These are phyloP conservation scores for Trichonephila clavipes DNA, from an alignment of 1,140 invertebrate species.

Conservation along the genomic window DNA sequence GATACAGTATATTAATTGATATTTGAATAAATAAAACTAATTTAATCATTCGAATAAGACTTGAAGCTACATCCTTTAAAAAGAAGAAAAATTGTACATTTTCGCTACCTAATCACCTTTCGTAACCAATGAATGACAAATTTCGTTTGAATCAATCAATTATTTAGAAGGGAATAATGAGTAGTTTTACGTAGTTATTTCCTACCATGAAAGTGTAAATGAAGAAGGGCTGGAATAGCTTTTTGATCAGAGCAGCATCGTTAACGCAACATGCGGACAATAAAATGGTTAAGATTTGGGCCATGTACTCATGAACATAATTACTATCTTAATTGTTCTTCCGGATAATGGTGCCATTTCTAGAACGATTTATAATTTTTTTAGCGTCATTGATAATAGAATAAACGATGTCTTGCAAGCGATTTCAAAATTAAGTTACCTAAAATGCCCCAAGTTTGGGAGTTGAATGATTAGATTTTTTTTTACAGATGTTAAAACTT, in stretches of 20 bases:
- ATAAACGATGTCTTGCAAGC: not conserved
- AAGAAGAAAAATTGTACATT: not conserved
- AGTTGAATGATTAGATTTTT: no score
- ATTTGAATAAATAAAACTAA: no score
- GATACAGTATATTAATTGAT: no score
- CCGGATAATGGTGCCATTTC: not conserved
- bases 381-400: not conserved
- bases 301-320: not conserved
- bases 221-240: not conserved
- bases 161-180: not conserved
- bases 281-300: slow-evolving; percentile 2
- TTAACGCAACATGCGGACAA: not conserved
- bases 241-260: not conserved
- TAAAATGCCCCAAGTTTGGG: no score
- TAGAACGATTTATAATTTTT: not conserved
- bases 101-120: not conserved
- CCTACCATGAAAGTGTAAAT: not conserved
- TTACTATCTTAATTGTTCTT: not conserved
- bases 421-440: no score
- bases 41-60: no score
- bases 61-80: not conserved
- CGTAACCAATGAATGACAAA: not conserved
- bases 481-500: no score
- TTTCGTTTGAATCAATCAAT: not conserved
- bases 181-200: not conserved